Conservation (phyloP, 2,888 invertebrate species). For the Drosophila diplacantha region DNA sequence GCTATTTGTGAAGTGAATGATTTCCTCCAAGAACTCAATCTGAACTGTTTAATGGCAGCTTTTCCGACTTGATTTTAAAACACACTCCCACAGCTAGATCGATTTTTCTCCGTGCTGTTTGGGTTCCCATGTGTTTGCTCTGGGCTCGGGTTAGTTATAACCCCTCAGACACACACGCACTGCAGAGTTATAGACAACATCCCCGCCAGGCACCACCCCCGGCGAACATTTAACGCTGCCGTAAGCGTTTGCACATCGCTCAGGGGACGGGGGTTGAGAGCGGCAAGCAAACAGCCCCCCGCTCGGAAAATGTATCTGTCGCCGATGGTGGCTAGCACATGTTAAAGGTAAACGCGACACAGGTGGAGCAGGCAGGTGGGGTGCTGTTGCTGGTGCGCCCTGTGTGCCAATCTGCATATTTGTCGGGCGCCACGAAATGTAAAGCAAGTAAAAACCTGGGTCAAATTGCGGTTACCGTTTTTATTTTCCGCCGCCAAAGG, state of each 20-base stretch:
- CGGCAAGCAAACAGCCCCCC: constrained; percentile 26
- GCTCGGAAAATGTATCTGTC: constrained; percentile 33
- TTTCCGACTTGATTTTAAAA: not conserved
- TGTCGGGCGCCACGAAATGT: constrained; percentile 60
- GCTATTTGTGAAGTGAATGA: not conserved
- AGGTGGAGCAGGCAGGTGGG: constrained; percentile 27
- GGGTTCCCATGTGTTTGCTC: constrained; percentile 46
- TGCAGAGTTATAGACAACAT: constrained; percentile 13
- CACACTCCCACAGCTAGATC: not conserved
- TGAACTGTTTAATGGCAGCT: rapidly evolving
- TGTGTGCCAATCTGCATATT: constrained; percentile 67
- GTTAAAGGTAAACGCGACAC: constrained; percentile 60
- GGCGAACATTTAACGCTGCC: constrained; percentile 56
- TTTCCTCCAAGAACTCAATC: not conserved
- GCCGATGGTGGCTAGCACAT: constrained; percentile 55
- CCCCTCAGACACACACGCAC: constrained; percentile 22
- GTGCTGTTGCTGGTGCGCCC: not conserved
- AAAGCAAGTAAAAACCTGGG: constrained; percentile 65
- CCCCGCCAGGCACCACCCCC: constrained; percentile 20
- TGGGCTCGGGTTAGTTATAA: constrained; percentile 50
- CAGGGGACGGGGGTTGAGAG: not conserved
- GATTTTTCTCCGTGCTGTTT: constrained; percentile 10
- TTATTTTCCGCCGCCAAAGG: constrained; percentile 28
- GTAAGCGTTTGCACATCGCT: constrained; percentile 41
- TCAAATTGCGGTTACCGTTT: constrained; percentile 69